Percentiles rank a stretch among this genome's conserved stretches.
phyloP scores from a whole-genome alignment of 1,140 invertebrate species.

The Leptopilina boulardi region DNA sequence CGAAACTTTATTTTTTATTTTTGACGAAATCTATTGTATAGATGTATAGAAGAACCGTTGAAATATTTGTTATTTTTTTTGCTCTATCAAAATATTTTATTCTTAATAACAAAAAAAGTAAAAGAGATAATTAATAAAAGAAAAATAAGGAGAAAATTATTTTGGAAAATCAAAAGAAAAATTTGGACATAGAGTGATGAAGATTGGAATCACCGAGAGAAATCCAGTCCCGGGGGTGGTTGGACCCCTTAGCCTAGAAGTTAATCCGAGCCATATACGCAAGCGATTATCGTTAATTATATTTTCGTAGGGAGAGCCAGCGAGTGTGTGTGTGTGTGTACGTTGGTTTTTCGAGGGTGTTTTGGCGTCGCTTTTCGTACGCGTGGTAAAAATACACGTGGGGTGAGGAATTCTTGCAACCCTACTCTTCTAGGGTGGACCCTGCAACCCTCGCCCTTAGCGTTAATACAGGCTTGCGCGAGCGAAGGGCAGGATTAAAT shows the following conservation, averaged over 20 bases:
- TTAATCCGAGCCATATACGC: conserved; percentile 76
- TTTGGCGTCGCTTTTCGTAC: conserved; percentile 48
- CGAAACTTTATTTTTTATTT: too few species aligned
- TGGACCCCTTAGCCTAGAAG: conserved; percentile 53
- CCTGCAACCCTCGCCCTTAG: conserved; percentile 59
- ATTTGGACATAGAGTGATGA: conserved; percentile 28
- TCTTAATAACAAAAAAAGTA: neutral
- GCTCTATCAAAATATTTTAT: neutral
- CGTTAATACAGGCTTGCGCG: conserved; percentile 71
- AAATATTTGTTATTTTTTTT: too few species aligned
- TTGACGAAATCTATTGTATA: too few species aligned
- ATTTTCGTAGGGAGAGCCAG: conserved; percentile 69
- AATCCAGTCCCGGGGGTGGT: conserved; percentile 14
- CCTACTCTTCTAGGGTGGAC: conserved; percentile 28
- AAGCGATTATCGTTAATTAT: conserved; percentile 76
- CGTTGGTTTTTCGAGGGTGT: conserved; percentile 60
- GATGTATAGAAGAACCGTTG: too few species aligned
- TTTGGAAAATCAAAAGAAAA: conserved; percentile 19
- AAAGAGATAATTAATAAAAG: conserved; percentile 45
- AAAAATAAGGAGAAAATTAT: conserved; percentile 62
- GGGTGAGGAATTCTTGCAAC: conserved; percentile 35
- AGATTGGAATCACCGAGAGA: conserved; percentile 22
- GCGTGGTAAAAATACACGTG: conserved; percentile 60
- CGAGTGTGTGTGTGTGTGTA: conserved; percentile 48
- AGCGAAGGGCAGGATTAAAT: conserved; percentile 78